Percentiles rank a stretch among this genome's conserved stretches.
Evolutionary conservation across 2,797 vertebrate genomes (phyloP).

Genomic region (Gambelia wislizenii): DNA sequence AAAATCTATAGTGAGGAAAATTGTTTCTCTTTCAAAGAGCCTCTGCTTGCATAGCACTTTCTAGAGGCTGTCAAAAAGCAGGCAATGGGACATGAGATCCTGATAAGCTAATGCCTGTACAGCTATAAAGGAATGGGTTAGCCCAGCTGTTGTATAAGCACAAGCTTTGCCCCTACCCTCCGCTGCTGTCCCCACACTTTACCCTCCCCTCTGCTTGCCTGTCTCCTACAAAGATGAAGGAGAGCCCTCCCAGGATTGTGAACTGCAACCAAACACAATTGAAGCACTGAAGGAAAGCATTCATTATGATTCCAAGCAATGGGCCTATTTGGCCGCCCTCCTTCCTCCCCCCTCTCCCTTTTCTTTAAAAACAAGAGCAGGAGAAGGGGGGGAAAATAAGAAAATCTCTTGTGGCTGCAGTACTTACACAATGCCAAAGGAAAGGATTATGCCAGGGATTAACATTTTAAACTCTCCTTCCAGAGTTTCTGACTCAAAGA

Average conservation of each 20-base stretch:
- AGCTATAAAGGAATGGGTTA: conserved; percentile 57
- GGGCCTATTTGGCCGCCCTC: conserved; percentile 65
- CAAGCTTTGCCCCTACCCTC: conserved; percentile 30
- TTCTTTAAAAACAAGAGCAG: conserved; percentile 58
- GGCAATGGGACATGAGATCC: conserved; percentile 37
- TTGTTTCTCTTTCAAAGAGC: conserved; percentile 17
- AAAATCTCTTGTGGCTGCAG: conserved; percentile 69
- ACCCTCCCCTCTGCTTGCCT: background rate
- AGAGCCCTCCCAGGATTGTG: conserved; percentile 63
- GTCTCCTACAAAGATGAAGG: conserved; percentile 68
- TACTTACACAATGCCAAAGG: conserved; percentile 78
- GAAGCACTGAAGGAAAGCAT: conserved; percentile 77
- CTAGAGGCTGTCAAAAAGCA: conserved; percentile 42
- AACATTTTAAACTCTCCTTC: conserved; percentile 87
- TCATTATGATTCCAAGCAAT: conserved; percentile 79
- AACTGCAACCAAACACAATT: conserved; percentile 73
- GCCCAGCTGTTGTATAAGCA: conserved; percentile 50
- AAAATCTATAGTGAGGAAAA: background rate
- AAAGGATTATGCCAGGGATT: conserved; percentile 89
- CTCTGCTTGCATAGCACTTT: conserved; percentile 37
- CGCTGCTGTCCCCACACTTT: background rate
- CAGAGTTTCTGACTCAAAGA: conserved; percentile 88
- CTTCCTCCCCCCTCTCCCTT: background rate
- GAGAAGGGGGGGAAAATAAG: conserved; percentile 68
- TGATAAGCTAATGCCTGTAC: conserved; percentile 3